A percentile compares a stretch with the other conserved stretches of the same genome.
Evolutionary conservation across 2,888 invertebrate genomes (phyloP).

Genomic region (Dendrolimus pini): DNA sequence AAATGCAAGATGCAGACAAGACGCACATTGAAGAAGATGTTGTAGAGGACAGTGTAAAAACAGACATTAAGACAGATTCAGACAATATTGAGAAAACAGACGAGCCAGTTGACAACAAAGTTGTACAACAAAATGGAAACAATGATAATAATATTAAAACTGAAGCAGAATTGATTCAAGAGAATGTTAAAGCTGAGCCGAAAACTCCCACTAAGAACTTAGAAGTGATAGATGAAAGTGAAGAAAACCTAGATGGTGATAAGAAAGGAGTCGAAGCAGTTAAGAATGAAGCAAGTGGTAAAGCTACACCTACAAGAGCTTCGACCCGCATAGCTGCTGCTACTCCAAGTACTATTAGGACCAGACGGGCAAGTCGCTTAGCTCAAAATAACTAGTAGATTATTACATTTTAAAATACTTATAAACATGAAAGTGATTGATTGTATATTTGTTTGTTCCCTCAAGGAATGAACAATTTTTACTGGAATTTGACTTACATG

Average conservation of each 20-base stretch:
- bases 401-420: too few species aligned
- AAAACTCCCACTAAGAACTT: too few species aligned
- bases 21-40: slow-evolving; percentile 1
- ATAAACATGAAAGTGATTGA: too few species aligned
- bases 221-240: too few species aligned
- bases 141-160: slow-evolving; percentile 3
- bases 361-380: slow-evolving; percentile 45
- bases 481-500: too few species aligned
- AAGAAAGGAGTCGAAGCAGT: slow-evolving; percentile 17
- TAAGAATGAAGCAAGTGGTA: slow-evolving; percentile 14
- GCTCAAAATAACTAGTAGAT: slow-evolving; percentile 14
- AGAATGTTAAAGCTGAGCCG: too few species aligned
- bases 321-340: slow-evolving; percentile 33
- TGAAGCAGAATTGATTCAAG: not conserved
- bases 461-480: too few species aligned
- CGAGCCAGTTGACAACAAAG: slow-evolving; percentile 1
- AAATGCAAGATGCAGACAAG: slow-evolving; percentile 4
- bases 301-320: slow-evolving; percentile 33
- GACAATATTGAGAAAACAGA: not conserved
- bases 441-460: too few species aligned
- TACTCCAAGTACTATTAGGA: slow-evolving; percentile 42
- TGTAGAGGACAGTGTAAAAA: not conserved
- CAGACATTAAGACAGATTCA: not conserved
- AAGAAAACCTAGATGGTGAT: too few species aligned
- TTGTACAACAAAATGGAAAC: slow-evolving; percentile 1